phyloP scores from a whole-genome alignment of 2,797 vertebrate genomes.

The Semotilus atromaculatus region DNA sequence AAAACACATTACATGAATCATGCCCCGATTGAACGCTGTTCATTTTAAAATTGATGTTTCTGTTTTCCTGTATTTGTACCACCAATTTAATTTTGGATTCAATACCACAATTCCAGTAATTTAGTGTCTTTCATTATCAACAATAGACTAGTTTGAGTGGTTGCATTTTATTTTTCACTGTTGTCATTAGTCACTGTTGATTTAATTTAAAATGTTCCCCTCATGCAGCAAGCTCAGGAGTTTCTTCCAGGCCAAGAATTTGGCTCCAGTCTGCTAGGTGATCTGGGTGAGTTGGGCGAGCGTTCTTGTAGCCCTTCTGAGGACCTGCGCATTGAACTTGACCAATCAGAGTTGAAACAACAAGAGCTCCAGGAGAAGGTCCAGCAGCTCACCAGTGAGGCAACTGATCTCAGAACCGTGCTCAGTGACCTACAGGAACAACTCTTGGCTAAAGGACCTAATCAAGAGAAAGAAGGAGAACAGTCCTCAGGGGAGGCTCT shows the following conservation, averaged over 20 bases:
- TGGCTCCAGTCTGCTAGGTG: conserved; percentile 77
- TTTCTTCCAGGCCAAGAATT: conserved; percentile 80
- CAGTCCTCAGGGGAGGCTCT: conserved; percentile 52
- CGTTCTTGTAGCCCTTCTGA: conserved; percentile 82
- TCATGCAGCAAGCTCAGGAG: conserved; percentile 80
- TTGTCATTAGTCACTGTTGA: background rate
- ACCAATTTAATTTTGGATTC: background rate
- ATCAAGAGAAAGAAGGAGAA: conserved; percentile 66
- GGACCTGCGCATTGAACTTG: conserved; percentile 88
- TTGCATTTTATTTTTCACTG: conserved; percentile 21
- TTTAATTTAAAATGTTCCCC: conserved; percentile 1
- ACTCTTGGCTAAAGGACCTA: conserved; percentile 68
- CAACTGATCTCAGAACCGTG: conserved; percentile 71
- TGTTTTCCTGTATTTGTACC: background rate
- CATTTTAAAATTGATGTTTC: background rate
- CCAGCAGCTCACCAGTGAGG: conserved; percentile 67
- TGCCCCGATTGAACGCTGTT: background rate
- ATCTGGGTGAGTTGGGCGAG: conserved; percentile 79
- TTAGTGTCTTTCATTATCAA: background rate
- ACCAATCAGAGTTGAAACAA: conserved; percentile 87
- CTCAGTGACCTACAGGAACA: conserved; percentile 81
- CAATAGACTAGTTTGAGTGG: background rate
- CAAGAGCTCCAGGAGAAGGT: conserved; percentile 80
- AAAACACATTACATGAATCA: background rate
- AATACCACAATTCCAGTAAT: background rate